These are phyloP conservation scores for Scyliorhinus canicula DNA, from an alignment of 2,797 vertebrate species.

Conservation along the genomic window DNA sequence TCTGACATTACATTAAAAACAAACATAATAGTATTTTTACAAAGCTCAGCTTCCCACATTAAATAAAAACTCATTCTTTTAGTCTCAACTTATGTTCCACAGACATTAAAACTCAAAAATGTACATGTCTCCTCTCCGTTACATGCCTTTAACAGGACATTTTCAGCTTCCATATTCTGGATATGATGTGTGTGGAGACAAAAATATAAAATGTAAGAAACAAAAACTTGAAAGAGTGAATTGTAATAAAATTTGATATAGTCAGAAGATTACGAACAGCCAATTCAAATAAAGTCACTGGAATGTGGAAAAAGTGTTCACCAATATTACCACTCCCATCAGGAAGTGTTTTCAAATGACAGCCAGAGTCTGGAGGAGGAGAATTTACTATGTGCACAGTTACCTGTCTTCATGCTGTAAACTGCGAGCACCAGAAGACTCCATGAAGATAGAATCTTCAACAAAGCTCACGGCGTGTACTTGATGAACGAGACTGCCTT, in stretches of 20 bases:
- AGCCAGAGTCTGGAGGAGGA: neutral
- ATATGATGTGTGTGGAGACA: neutral
- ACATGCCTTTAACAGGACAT: neutral
- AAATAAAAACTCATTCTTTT: neutral
- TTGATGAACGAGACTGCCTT: slow-evolving; percentile 73
- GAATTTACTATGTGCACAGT: slow-evolving; percentile 46
- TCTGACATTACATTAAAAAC: neutral
- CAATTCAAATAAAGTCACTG: neutral
- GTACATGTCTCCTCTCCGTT: neutral
- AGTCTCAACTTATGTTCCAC: neutral
- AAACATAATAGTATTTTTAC: neutral
- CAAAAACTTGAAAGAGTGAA: neutral
- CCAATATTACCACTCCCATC: neutral
- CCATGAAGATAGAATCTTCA: slow-evolving; percentile 81
- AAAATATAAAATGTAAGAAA: neutral
- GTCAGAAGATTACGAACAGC: neutral
- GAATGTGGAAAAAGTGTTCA: neutral
- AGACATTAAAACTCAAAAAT: neutral
- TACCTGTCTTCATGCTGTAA: slow-evolving; percentile 69
- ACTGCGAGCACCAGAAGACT: slow-evolving; percentile 67
- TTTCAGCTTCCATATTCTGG: neutral
- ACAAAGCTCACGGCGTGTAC: slow-evolving; percentile 68
- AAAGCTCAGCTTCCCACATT: neutral
- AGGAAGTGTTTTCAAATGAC: neutral
- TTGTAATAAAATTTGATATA: no score